Base-by-base conservation (phyloP, 2,113 vertebrate species). In the Girardinichthys multiradiatus region DNA sequence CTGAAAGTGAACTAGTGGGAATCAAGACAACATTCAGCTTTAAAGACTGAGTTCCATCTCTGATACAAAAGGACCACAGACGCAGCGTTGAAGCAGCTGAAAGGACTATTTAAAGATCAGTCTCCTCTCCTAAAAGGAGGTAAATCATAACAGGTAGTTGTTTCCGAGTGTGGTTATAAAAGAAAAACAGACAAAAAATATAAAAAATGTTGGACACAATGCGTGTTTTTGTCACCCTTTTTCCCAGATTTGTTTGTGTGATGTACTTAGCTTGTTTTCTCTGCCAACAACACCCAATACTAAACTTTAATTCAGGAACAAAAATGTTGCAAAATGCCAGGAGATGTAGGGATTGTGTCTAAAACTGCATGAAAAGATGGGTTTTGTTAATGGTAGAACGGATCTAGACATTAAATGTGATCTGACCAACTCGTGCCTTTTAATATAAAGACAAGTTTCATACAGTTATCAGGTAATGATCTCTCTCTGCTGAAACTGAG, bases 371-470 rank as follows among this genome's bases (percentile, higher is more conserved):
- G 87, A 80, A 60, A 79, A 79, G 84, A 85, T 79, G 77, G 90
- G 81, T 79, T 92, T 87, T 87, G 90, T 88, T 90, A 89, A 87
- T 72, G 87, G 70, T 79, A 75, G 86, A 88, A 90, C 80, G 83
- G 86, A 87, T 89, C 79, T 88, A 73, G 80, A 93, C 88, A 90
- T 85, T 73, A 88, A 93, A 91, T 84, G 83, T 90, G 87, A 95
- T 94, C 93, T 92, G 95, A 96, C 96, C 96, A 93, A 95, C 93
- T 93, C 95, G 96, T 98, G 96, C 96, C 96, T 97, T 98, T 94
- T 88, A 94, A 90, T 92, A 92, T 90, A 93, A 94, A 94, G 92
- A 95, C 82, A 84, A 94, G 88, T 95, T 94, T 81, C 90, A 93
- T 92, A 93, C 88, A 76, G 82, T 81, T 71, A 93, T 95, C 92